Base-by-base conservation (phyloP, 2,113 vertebrate species). In the Myocastor coypus region DNA sequence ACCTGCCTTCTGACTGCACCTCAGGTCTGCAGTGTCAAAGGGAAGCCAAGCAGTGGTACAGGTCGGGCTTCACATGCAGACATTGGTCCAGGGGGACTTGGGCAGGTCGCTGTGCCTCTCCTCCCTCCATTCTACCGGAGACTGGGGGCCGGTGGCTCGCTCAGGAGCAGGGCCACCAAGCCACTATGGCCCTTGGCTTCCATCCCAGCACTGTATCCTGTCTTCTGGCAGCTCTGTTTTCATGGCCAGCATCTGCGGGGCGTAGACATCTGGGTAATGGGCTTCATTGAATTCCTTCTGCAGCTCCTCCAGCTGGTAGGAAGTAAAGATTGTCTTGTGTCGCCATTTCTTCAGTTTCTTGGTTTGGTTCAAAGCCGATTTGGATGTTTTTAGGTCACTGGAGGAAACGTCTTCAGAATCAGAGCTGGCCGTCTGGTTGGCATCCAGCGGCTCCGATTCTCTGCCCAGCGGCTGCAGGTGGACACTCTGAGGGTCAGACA, bases 191-290 rank as follows among this genome's bases (percentile, higher is more conserved):
- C n/a, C n/a, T n/a, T n/a, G n/a, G n/a, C n/a, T n/a, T n/a, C n/a
- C n/a, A n/a, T n/a, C n/a, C n/a, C n/a, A n/a, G n/a, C n/a, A n/a
- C 99, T 99, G 99, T 99, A 99, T 99, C 94, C 99, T 99, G 99
- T 99, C 99, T 97, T 99, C 99, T 0, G 99, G 99, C 30, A 99
- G 98, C 97, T 99, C 99, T 75, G 99, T 99, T 96, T 99, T 99
- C 99, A 99, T 99, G 97, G 99, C 99, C 98, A 99, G 92, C 99
- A 99, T 99, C 98, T 99, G 99, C 96, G 99, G 99, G 87, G 99
- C 99, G 37, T 99, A 99, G 68, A 99, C 99, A 28, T 99, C 99
- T 64, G 99, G 99, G 97, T 99, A 99, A 97, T 99, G 99, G 52
- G 99, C 99, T 95, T 99, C 99, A 7, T 99, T 99, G 97, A 99